Conservation (phyloP, 2,113 vertebrate species). For the Ceyx melanurus region DNA sequence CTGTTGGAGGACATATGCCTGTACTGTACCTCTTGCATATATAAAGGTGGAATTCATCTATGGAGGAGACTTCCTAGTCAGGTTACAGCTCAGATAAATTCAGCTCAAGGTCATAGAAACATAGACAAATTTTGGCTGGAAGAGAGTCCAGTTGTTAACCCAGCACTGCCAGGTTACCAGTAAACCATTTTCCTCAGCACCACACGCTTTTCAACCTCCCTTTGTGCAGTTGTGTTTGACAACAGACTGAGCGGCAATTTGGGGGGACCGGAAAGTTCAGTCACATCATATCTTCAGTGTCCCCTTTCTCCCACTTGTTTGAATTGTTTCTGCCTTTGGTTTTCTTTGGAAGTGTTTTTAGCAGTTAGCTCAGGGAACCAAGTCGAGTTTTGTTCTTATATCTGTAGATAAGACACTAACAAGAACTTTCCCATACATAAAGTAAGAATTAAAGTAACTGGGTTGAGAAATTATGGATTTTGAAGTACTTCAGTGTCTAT, state of each 20-base stretch:
- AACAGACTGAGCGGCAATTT: neutral
- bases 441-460: neutral
- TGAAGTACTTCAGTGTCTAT: neutral
- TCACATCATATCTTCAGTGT: neutral
- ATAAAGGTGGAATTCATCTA: neutral
- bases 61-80: neutral
- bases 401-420: neutral
- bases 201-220: neutral
- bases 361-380: neutral
- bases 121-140: neutral
- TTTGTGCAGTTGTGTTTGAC: neutral
- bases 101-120: neutral
- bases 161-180: neutral
- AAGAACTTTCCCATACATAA: neutral
- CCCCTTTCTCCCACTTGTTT: neutral
- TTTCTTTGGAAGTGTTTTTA: neutral
- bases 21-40: neutral
- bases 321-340: neutral
- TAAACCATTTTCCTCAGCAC: neutral
- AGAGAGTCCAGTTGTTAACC: neutral
- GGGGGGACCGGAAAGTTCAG: constrained; percentile 14
- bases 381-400: neutral
- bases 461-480: neutral
- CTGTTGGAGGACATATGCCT: neutral
- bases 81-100: neutral